Evolutionary conservation across 2,888 invertebrate genomes (phyloP).

Genomic region (Ormia ochracea): DNA sequence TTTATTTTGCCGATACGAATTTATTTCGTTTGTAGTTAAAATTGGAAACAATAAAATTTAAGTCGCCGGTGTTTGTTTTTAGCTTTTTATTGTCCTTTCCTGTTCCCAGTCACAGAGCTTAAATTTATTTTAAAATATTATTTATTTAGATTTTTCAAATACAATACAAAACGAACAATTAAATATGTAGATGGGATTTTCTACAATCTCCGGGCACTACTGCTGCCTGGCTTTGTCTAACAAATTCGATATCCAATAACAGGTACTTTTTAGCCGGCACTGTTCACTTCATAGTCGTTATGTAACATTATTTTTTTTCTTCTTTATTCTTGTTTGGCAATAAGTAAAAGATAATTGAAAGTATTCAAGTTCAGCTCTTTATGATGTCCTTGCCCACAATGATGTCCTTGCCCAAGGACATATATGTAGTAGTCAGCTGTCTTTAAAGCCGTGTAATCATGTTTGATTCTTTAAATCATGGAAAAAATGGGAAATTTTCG

Average conservation of each 20-base stretch:
- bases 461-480: too few relatives aligned
- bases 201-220: conserved; percentile 31
- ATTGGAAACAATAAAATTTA: conserved; percentile 27
- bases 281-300: too few relatives aligned
- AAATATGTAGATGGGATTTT: conserved; percentile 15
- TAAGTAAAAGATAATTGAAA: too few relatives aligned
- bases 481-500: too few relatives aligned
- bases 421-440: too few relatives aligned
- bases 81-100: conserved; percentile 11
- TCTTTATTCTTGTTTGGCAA: too few relatives aligned
- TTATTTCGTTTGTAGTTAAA: not conserved
- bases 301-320: too few relatives aligned
- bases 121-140: conserved; percentile 55
- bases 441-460: too few relatives aligned
- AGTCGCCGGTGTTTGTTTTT: conserved; percentile 1
- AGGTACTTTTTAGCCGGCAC: too few relatives aligned
- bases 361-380: too few relatives aligned
- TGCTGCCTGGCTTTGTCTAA: conserved; percentile 29
- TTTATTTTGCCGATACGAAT: conserved; percentile 4
- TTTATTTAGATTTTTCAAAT: conserved; percentile 33
- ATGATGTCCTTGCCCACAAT: too few relatives aligned
- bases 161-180: conserved; percentile 38
- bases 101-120: conserved; percentile 8
- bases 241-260: conserved; percentile 28
- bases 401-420: too few relatives aligned